Percentiles rank a stretch among this genome's conserved stretches.
Conservation (phyloP, 2,113 vertebrate species). For the Rafetus swinhoei region DNA sequence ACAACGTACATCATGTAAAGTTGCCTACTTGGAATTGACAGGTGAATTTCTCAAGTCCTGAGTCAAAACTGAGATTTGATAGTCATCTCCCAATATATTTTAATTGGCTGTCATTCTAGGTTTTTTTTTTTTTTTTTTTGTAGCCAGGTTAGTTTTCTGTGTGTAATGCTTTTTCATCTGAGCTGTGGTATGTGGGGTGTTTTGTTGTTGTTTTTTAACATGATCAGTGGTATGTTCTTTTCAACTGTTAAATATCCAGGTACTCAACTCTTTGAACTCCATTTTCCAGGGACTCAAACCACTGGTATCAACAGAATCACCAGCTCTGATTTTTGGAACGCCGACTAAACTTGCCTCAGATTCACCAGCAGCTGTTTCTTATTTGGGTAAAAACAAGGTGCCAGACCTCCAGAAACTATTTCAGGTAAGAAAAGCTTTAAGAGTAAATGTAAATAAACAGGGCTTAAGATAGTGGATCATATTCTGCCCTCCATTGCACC, state of each 20-base stretch:
- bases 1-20: neutral
- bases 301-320: slow-evolving; percentile 78
- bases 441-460: slow-evolving; percentile 19
- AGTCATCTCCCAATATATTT: neutral
- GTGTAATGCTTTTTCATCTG: neutral
- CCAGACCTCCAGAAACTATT: slow-evolving; percentile 91
- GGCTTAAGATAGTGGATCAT: neutral
- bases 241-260: slow-evolving; percentile 41
- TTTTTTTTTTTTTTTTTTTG: no score
- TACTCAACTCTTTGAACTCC: slow-evolving; percentile 54
- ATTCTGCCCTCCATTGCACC: neutral
- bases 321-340: slow-evolving; percentile 84
- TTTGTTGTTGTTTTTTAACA: neutral
- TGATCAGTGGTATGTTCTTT: neutral
- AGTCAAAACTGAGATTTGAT: neutral
- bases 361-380: slow-evolving; percentile 69
- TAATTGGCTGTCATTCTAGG: neutral
- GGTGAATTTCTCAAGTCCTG: neutral
- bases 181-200: neutral
- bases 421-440: slow-evolving; percentile 82
- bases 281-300: slow-evolving; percentile 87
- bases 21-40: neutral
- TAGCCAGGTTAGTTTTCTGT: neutral
- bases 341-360: slow-evolving; percentile 84
- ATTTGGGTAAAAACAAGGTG: slow-evolving; percentile 84